These are phyloP conservation scores for Chaetura pelagica DNA, from an alignment of 2,113 vertebrate genomes.

Conservation along the genomic window DNA sequence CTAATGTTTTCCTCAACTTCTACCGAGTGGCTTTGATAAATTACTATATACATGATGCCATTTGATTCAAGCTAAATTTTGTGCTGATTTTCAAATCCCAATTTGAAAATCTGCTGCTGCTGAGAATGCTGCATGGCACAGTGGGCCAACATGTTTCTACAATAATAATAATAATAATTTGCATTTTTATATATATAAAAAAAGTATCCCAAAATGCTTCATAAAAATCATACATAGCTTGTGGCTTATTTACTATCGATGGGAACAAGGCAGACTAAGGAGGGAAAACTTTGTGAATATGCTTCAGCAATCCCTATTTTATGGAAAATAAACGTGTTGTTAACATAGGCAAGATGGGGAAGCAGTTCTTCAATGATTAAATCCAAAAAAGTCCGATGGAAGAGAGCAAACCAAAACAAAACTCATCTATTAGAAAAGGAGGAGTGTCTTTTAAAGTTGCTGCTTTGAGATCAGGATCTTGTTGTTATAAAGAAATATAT, in stretches of 20 bases:
- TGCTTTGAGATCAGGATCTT: background rate
- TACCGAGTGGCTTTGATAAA: slow-evolving; percentile 35
- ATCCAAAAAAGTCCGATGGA: background rate
- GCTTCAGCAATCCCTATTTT: background rate
- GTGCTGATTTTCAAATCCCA: slow-evolving; percentile 65
- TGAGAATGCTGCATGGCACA: slow-evolving; percentile 37
- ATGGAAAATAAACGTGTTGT: background rate
- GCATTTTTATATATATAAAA: slow-evolving; percentile 22
- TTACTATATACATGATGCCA: slow-evolving; percentile 33
- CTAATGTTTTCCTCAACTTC: slow-evolving; percentile 18
- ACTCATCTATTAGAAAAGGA: background rate
- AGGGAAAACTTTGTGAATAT: background rate
- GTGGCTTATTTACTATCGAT: background rate
- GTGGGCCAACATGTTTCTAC: slow-evolving; percentile 55
- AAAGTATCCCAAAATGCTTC: slow-evolving; percentile 3
- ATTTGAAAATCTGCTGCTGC: slow-evolving; percentile 25
- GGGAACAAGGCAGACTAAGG: background rate
- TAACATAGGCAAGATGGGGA: background rate
- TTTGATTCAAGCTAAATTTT: slow-evolving; percentile 72
- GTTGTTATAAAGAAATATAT: background rate
- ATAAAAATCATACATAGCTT: background rate
- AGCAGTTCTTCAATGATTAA: background rate
- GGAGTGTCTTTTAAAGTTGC: background rate
- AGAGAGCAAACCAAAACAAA: background rate
- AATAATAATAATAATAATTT: slow-evolving; percentile 32